These are phyloP conservation scores for Fratercula arctica DNA, from an alignment of 2,797 vertebrate species.

Conservation along the genomic window DNA sequence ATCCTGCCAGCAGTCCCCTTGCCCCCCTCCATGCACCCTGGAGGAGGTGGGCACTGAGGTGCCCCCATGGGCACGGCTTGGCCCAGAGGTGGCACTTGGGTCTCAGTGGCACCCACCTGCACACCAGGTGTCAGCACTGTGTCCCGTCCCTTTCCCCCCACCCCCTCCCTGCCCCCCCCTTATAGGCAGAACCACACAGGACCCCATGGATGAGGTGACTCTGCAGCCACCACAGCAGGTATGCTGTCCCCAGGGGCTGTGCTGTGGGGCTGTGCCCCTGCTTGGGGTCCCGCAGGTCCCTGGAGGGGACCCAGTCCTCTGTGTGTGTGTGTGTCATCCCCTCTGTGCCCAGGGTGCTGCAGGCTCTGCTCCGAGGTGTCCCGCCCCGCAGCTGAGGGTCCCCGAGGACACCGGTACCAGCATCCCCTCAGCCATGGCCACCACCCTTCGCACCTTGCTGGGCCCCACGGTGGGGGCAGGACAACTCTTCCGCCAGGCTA, in stretches of 20 bases:
- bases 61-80: too few species aligned
- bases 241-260: neutral
- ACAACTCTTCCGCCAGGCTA: slow-evolving; percentile 75
- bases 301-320: neutral
- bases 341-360: neutral
- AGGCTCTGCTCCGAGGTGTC: slow-evolving; percentile 30
- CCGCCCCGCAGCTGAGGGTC: neutral
- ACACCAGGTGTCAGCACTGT: neutral
- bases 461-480: neutral
- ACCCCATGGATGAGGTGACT: rapidly evolving
- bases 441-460: neutral
- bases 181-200: neutral
- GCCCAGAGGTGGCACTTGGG: too few species aligned
- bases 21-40: too few species aligned
- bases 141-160: too few species aligned
- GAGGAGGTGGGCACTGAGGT: too few species aligned
- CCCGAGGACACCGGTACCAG: slow-evolving; percentile 55
- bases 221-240: neutral
- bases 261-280: neutral
- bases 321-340: neutral
- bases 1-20: neutral
- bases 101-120: neutral
- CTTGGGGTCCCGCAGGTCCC: neutral
- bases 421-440: slow-evolving; percentile 68
- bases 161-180: neutral